Conservation (phyloP, 1,140 invertebrate genomes). For the Trachelipus rathkii region DNA sequence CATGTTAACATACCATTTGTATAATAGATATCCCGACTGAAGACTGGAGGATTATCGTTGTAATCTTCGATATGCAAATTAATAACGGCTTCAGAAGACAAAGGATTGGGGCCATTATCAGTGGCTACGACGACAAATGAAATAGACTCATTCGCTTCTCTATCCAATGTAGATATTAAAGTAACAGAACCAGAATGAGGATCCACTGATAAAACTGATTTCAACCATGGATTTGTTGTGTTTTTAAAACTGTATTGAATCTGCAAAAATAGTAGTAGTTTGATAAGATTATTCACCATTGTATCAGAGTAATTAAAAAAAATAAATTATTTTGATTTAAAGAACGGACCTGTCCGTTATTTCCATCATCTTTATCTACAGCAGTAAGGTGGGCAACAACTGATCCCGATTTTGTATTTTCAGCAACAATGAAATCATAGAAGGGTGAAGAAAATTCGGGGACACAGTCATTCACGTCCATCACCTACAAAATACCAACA, state of each 20-base stretch:
- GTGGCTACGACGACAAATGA: constrained; percentile 70
- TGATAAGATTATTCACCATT: too few relatives aligned
- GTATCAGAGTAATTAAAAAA: too few relatives aligned
- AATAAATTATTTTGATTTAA: too few relatives aligned
- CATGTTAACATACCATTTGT: constrained; percentile 53
- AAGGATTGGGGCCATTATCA: constrained; percentile 70
- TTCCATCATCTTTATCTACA: constrained; percentile 16
- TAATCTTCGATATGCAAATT: constrained; percentile 73
- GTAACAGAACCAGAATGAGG: constrained; percentile 78
- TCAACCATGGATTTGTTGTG: constrained; percentile 19
- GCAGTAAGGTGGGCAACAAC: constrained; percentile 4
- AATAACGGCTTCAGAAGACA: constrained; percentile 66
- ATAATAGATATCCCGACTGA: constrained; percentile 50
- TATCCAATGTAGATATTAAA: constrained; percentile 34
- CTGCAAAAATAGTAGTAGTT: constrained; percentile 11
- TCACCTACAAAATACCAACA: background rate
- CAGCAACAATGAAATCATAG: constrained; percentile 3
- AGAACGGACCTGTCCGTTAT: constrained; percentile 18
- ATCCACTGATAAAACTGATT: constrained; percentile 71
- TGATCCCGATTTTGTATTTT: background rate
- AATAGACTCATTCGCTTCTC: constrained; percentile 57
- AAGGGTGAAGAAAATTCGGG: constrained; percentile 16
- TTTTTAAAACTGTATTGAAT: constrained; percentile 31
- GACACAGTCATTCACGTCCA: constrained; percentile 24
- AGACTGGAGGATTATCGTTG: constrained; percentile 81